phyloP scores from a whole-genome alignment of 2,113 vertebrate genomes.

The Pseudois nayaur region DNA sequence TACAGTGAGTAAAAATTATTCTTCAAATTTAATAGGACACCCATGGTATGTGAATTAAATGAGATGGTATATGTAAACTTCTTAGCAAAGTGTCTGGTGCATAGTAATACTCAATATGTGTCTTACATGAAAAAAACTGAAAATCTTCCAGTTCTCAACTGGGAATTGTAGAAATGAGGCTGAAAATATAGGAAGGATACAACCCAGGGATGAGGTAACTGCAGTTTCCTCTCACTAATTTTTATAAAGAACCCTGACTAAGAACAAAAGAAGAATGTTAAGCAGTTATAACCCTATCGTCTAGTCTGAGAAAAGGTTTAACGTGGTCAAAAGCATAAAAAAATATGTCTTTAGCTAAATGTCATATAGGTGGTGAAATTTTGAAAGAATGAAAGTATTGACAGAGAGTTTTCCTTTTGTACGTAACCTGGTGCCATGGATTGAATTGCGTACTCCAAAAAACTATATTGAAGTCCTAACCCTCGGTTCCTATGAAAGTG shows the following conservation, averaged over 20 bases:
- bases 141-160: background rate
- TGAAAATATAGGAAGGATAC: background rate
- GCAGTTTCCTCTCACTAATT: background rate
- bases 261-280: background rate
- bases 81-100: background rate
- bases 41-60: background rate
- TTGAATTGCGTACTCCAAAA: background rate
- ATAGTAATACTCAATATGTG: background rate
- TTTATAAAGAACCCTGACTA: background rate
- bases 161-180: background rate
- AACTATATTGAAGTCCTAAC: background rate
- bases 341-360: background rate
- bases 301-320: background rate
- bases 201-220: background rate
- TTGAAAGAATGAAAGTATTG: background rate
- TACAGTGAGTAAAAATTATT: background rate
- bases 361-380: background rate
- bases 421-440: background rate
- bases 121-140: background rate
- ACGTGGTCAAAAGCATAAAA: background rate
- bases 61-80: background rate
- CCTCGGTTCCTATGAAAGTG: background rate
- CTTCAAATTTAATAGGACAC: background rate
- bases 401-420: background rate
- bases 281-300: background rate